Conservation (phyloP, 2,113 vertebrate genomes). For the Vicugna pacos region DNA sequence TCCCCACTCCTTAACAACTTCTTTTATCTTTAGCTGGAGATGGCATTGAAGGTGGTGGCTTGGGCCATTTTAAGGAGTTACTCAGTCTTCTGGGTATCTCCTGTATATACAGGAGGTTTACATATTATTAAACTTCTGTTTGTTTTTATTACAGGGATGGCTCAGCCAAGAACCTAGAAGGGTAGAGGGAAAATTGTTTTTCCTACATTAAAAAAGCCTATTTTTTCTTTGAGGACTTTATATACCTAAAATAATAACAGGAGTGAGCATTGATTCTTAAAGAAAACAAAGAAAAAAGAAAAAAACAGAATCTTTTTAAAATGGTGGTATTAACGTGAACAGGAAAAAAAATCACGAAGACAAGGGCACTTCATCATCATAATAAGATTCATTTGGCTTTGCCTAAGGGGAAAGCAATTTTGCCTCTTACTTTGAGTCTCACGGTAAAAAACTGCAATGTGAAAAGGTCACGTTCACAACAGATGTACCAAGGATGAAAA, state of each 20-base stretch:
- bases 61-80: not conserved
- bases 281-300: slow-evolving; percentile 46
- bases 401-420: slow-evolving; percentile 44
- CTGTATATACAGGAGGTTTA: not conserved
- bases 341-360: slow-evolving; percentile 37
- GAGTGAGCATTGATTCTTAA: not conserved
- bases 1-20: not conserved
- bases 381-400: slow-evolving; percentile 35
- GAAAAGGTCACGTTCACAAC: slow-evolving; percentile 69
- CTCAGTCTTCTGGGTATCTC: not conserved
- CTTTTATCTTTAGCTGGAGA: not conserved
- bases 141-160: not conserved
- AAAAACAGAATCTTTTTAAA: slow-evolving; percentile 33
- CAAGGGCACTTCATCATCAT: not conserved
- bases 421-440: slow-evolving; percentile 23
- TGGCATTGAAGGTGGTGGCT: not conserved
- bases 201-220: not conserved
- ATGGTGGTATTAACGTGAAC: not conserved
- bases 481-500: slow-evolving; percentile 52
- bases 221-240: slow-evolving; percentile 23
- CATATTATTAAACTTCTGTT: not conserved
- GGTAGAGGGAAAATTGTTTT: not conserved
- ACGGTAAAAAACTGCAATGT: not conserved
- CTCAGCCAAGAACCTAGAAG: not conserved
- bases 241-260: slow-evolving; percentile 21